Percentiles rank a stretch among this genome's conserved stretches.
These are phyloP conservation scores for Cryptocephalus primarius DNA, from an alignment of 2,888 invertebrate genomes.

Conservation along the genomic window DNA sequence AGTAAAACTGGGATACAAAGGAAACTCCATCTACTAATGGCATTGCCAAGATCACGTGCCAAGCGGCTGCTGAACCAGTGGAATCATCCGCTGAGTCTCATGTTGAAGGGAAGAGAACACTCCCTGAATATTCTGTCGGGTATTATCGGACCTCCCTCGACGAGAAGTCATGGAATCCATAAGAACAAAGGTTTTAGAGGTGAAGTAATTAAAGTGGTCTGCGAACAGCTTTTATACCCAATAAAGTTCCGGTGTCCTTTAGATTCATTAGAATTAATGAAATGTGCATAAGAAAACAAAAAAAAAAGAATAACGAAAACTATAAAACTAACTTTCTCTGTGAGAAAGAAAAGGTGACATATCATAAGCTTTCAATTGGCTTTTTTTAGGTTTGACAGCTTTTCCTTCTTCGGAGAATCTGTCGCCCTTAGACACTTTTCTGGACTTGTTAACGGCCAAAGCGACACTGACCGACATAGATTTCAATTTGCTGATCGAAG, in stretches of 20 bases:
- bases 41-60: slow-evolving; percentile 67
- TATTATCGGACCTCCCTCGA: slow-evolving; percentile 40
- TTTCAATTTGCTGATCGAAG: slow-evolving; percentile 76
- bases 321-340: no score
- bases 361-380: no score
- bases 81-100: slow-evolving; percentile 64
- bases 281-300: not conserved
- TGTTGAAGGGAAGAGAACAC: slow-evolving; percentile 72
- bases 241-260: no score
- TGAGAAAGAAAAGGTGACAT: no score
- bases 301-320: not conserved
- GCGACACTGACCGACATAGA: slow-evolving; percentile 77
- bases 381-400: slow-evolving; percentile 54
- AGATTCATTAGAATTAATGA: not conserved
- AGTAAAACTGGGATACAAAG: slow-evolving; percentile 48
- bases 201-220: slow-evolving; percentile 2
- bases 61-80: slow-evolving; percentile 68
- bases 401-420: slow-evolving; percentile 45
- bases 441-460: slow-evolving; percentile 76
- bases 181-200: slow-evolving; percentile 20
- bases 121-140: slow-evolving; percentile 70
- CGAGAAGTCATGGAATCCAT: slow-evolving; percentile 23
- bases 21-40: slow-evolving; percentile 62
- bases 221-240: no score
- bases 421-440: slow-evolving; percentile 74